A percentile compares a stretch with the other conserved stretches of the same genome.
Conservation (phyloP, 2,797 vertebrate species). For the Octomys mimax region DNA sequence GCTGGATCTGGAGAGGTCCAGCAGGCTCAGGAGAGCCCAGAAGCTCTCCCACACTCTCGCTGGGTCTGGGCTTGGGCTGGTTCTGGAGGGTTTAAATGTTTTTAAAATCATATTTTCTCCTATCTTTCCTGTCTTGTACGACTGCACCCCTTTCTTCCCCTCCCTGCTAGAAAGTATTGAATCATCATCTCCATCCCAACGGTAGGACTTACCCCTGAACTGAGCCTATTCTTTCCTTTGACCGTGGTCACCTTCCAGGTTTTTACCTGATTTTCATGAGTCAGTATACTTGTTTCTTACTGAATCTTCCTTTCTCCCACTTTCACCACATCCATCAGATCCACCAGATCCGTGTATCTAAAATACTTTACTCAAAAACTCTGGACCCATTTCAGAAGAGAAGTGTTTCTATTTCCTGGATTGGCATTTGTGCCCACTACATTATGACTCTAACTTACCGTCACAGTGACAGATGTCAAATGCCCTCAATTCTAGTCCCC, state of each 20-base stretch:
- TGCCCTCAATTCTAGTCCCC: neutral
- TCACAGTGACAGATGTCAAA: neutral
- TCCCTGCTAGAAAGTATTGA: neutral
- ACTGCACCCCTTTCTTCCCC: neutral
- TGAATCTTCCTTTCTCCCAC: neutral
- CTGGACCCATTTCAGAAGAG: neutral
- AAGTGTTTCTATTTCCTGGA: neutral
- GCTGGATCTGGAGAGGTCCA: too few species aligned
- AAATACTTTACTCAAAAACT: neutral
- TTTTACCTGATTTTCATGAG: neutral
- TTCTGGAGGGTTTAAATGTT: neutral
- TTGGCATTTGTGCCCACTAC: neutral
- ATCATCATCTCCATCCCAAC: neutral
- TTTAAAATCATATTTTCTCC: neutral
- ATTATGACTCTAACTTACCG: too few species aligned
- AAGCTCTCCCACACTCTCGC: too few species aligned
- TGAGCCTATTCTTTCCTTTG: neutral
- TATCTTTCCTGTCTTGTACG: neutral
- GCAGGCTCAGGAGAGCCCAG: too few species aligned
- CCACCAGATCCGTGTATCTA: neutral
- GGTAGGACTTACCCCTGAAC: neutral
- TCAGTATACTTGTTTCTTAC: rapidly evolving
- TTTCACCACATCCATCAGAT: neutral
- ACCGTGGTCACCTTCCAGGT: neutral
- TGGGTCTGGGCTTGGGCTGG: too few species aligned